Base-by-base conservation (phyloP, 2,113 vertebrate species). In the Rhombomys opimus region DNA sequence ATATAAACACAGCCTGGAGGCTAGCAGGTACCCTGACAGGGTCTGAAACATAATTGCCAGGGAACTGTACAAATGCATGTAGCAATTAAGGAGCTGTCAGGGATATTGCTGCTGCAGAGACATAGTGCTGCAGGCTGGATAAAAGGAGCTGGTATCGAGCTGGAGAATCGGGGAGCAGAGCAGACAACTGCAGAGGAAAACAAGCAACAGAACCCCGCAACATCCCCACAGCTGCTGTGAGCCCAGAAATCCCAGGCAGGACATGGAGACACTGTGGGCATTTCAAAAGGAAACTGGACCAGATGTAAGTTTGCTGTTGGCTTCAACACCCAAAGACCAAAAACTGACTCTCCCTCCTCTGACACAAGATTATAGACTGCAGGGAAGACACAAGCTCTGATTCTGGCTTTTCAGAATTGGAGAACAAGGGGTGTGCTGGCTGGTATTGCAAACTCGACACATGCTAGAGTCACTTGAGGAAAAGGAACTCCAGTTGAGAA, bases 1-100 rank as follows among this genome's bases (percentile, higher is more conserved):
- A 98, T 97, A 98, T 78, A 97, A 98, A 98, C 94, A 50, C 77
- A 98, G 46, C 78, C 97, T 59, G 0, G 0, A 88, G 96, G 97
- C 97, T 97, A 97, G 97, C 10, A 97, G 93, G 91, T 96, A 97
- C 80, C 90, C 52, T 96, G 96, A 98, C 93, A 96, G 0, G 2
- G 97, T 95, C 90, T 97, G 97, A 98, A 98, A 98, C 94, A 95
- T 95, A 98, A 98, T 96, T 98, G 96, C 92, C 94, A 95, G 90
- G 81, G 97, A 98, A 94, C 90, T 96, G 95, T 65, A 96, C 61
- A 97, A 98, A 98, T 61, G 41, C 75, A 5, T 98, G 98, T 98
- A 98, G 97, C 98, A 98, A 98, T 99, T 99, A 98, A 98, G 73
- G n/a, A 96, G 50, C 97, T 98, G 98, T 98, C 98, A 98, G 2